Percentiles rank a stretch among this genome's conserved stretches.
Evolutionary conservation across 2,888 invertebrate genomes (phyloP).

Genomic region (Sylvicola cinctus): DNA sequence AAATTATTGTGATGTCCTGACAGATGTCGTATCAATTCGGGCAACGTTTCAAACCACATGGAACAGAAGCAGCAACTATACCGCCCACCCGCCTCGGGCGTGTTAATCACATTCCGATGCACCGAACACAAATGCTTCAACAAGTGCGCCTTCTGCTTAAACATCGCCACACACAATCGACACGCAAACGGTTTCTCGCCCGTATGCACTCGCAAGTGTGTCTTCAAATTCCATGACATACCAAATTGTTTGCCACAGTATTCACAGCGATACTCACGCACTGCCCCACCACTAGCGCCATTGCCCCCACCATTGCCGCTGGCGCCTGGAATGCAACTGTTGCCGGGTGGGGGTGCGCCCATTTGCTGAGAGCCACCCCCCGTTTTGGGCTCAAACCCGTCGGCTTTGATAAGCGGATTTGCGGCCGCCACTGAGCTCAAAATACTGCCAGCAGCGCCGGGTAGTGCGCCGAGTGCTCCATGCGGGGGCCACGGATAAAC

Average conservation of each 20-base stretch:
- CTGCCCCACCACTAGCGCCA: conserved; percentile 25
- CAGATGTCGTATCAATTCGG: conserved; percentile 67
- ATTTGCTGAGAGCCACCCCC: conserved; percentile 11
- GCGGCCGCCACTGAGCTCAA: conserved; percentile 2
- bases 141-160: conserved; percentile 76
- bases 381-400: not conserved
- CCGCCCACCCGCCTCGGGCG: conserved; percentile 52
- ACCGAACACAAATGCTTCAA: conserved; percentile 76
- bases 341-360: conserved; percentile 44
- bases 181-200: conserved; percentile 81
- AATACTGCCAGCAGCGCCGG: conserved; percentile 8
- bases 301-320: conserved; percentile 31
- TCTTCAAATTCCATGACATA: conserved; percentile 84
- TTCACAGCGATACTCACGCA: conserved; percentile 70
- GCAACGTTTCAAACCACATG: conserved; percentile 64
- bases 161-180: conserved; percentile 75
- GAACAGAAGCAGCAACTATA: conserved; percentile 81
- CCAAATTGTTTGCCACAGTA: conserved; percentile 83
- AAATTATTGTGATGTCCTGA: conserved; percentile 78
- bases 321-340: too few relatives aligned
- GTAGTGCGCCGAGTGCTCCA: conserved; percentile 8
- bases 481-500: conserved; percentile 24
- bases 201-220: conserved; percentile 69
- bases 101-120: conserved; percentile 71
- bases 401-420: conserved; percentile 3